Percentiles rank a stretch among this genome's conserved stretches.
These are phyloP conservation scores for Drosophila leonis DNA, from an alignment of 2,888 invertebrate genomes.

Conservation along the genomic window DNA sequence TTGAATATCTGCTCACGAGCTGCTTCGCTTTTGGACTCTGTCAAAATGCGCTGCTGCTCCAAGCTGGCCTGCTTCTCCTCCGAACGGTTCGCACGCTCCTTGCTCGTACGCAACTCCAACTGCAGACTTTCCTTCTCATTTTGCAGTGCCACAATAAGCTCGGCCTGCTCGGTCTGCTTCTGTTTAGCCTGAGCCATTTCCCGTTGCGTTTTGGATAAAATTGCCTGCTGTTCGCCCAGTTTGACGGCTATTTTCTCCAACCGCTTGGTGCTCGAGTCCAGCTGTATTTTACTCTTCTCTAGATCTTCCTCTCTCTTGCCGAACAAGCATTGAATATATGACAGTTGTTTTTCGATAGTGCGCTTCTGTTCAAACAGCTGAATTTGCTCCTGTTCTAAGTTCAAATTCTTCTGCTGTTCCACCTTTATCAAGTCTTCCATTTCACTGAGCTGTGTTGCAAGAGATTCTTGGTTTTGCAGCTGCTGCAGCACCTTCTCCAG, in stretches of 20 bases:
- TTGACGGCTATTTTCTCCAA: slow-evolving; percentile 29
- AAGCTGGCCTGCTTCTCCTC: slow-evolving; percentile 17
- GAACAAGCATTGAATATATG: neutral
- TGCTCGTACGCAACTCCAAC: slow-evolving; percentile 13
- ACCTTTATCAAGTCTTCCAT: neutral
- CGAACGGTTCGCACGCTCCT: slow-evolving; percentile 18
- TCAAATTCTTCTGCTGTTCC: neutral
- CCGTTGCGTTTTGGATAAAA: slow-evolving; percentile 16
- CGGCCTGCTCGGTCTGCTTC: slow-evolving; percentile 11
- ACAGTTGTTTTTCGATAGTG: slow-evolving; percentile 10
- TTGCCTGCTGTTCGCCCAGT: slow-evolving; percentile 39
- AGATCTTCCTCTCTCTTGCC: slow-evolving; percentile 16
- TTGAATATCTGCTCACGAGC: slow-evolving; percentile 57
- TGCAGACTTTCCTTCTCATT: slow-evolving; percentile 25
- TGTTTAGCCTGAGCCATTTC: slow-evolving; percentile 24
- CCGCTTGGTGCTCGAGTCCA: slow-evolving; percentile 29
- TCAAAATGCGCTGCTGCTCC: slow-evolving; percentile 11
- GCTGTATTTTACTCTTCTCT: slow-evolving; percentile 18
- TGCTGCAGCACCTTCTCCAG: neutral
- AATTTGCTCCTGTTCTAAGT: neutral
- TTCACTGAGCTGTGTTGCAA: neutral
- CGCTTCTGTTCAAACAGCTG: neutral
- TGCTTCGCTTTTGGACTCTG: slow-evolving; percentile 17
- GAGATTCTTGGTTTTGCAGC: neutral
- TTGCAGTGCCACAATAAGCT: slow-evolving; percentile 23